These are phyloP conservation scores for Neria commutata DNA, from an alignment of 2,888 invertebrate species.

Conservation along the genomic window DNA sequence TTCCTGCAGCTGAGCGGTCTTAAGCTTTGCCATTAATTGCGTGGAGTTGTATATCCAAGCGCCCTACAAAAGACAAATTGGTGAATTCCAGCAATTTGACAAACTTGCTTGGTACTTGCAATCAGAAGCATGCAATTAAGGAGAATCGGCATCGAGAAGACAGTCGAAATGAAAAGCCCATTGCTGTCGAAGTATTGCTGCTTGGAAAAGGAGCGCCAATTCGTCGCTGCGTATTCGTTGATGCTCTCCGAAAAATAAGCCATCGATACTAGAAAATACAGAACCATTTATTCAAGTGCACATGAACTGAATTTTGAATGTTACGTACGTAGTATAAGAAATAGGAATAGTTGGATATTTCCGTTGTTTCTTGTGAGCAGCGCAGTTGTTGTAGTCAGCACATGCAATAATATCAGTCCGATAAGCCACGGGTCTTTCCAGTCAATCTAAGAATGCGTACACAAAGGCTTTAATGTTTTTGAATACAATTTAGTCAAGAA, in stretches of 20 bases:
- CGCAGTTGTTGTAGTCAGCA: slow-evolving; percentile 78
- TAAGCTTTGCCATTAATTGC: slow-evolving; percentile 83
- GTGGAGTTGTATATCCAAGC: slow-evolving; percentile 91
- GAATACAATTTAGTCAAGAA: neutral
- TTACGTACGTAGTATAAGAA: slow-evolving; percentile 81
- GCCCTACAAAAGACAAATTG: slow-evolving; percentile 67
- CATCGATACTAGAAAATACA: slow-evolving; percentile 69
- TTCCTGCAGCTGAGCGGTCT: slow-evolving; percentile 79
- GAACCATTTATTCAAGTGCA: neutral
- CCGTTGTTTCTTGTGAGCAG: slow-evolving; percentile 83
- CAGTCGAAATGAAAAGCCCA: slow-evolving; percentile 91
- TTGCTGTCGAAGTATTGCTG: slow-evolving; percentile 95
- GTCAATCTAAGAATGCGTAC: slow-evolving; percentile 69
- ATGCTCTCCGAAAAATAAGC: slow-evolving; percentile 91
- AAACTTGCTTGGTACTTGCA: slow-evolving; percentile 71
- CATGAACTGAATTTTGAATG: too few relatives aligned
- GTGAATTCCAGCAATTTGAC: neutral
- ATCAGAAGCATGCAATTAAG: slow-evolving; percentile 93
- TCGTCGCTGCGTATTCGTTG: slow-evolving; percentile 84
- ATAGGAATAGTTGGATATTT: slow-evolving; percentile 84
- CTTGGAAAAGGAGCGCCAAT: slow-evolving; percentile 86
- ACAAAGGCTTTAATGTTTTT: slow-evolving; percentile 10
- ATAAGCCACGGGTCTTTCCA: slow-evolving; percentile 90
- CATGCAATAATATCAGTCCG: slow-evolving; percentile 75
- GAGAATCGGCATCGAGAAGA: slow-evolving; percentile 91